These are phyloP conservation scores for Tiliacea citrago DNA, from an alignment of 2,888 invertebrate genomes.

Conservation along the genomic window DNA sequence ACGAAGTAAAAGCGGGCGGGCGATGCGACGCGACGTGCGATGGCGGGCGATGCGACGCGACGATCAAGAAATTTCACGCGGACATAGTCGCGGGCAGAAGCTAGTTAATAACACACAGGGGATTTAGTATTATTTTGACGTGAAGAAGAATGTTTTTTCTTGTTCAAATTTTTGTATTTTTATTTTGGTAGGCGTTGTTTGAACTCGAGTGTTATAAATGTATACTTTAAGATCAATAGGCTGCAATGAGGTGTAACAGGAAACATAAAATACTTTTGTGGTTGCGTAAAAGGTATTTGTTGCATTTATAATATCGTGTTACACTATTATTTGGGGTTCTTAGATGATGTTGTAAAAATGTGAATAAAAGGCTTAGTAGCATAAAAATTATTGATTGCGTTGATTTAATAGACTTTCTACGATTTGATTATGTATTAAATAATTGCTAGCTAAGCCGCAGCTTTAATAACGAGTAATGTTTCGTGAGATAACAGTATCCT, in stretches of 20 bases:
- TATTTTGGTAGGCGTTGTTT: constrained; percentile 34
- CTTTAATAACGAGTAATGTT: too few relatives aligned
- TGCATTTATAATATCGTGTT: background rate
- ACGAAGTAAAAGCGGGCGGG: background rate
- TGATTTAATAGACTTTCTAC: too few relatives aligned
- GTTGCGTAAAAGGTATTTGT: constrained; percentile 20
- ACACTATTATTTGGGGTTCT: background rate
- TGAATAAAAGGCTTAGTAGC: too few relatives aligned
- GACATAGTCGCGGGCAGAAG: background rate
- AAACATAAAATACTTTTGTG: constrained; percentile 46
- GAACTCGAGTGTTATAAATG: constrained; percentile 18
- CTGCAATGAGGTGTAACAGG: constrained; percentile 22
- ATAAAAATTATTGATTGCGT: too few relatives aligned
- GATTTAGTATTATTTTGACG: constrained; percentile 20
- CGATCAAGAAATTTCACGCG: background rate
- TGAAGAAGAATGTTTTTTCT: background rate
- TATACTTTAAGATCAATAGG: constrained; percentile 34
- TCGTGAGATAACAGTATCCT: too few relatives aligned
- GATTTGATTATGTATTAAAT: too few relatives aligned
- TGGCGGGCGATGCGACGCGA: background rate
- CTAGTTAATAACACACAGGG: background rate
- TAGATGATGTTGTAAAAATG: background rate
- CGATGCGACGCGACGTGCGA: too few relatives aligned
- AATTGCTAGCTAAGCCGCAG: too few relatives aligned
- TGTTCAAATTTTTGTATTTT: constrained; percentile 10